Evolutionary conservation across 1,140 invertebrate genomes (phyloP), one percentile per base, ranked within the genome.

Genomic region (Zaprionus nigranus): DNA sequence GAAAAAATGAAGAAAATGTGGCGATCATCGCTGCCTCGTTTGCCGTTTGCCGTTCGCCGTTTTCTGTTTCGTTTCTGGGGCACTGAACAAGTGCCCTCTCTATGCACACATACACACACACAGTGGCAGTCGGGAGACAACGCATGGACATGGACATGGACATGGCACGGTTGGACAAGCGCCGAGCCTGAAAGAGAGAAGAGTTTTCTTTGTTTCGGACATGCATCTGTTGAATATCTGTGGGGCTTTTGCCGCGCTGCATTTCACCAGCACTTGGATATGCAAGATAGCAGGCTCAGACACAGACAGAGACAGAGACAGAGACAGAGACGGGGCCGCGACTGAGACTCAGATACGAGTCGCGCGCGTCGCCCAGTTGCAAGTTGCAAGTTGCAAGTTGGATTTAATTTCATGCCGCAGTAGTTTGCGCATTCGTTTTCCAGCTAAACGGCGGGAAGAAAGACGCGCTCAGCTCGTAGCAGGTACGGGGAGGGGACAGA

Each of bases 341-440:
- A 34, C 30, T 34, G 9, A 56, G 57, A 51, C 51, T 68, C 54
- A 67, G 62, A 72, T 69, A 40, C 61, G 62, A 72, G 36, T 38
- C 36, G 36, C 36, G 36, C 36, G 36, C 36, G 36, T 38, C 36
- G 36, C 36, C 36, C 36, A 79, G 54, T 70, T 75, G 64, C 64
- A 65, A 56, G 38, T n/a, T 12, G 38, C 38, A 17, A 46, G 24
- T 38, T 56, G 62, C 63, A 80, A 70, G 80, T 90, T 91, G 84
- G 90, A 85, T 91, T 91, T 91, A 91, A 91, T 91, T 91, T 91
- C 88, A 91, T 91, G 88, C 88, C 77, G 90, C 81, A 91, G 88
- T 91, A 91, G 90, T 91, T 91, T 77, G 85, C 84, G 90, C 84
- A 91, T 91, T 91, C 78, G 78, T 78, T 90, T 90, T 91, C 86